phyloP scores from a whole-genome alignment of 2,113 vertebrate genomes.

The Dendropsophus ebraccatus region DNA sequence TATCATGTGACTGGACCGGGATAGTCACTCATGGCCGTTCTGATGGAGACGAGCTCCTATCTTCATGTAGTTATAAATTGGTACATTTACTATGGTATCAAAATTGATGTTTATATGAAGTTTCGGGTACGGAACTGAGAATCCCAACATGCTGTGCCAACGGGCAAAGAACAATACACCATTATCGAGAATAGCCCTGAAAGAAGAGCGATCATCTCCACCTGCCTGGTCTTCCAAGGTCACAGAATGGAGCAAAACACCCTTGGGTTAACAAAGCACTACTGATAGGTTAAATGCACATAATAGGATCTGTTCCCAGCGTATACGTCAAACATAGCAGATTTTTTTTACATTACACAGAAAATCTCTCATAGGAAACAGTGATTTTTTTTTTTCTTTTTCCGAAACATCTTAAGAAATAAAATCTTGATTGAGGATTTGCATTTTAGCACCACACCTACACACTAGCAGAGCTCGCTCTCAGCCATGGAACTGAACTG shows the following conservation, averaged over 20 bases:
- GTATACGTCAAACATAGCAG: background rate
- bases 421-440: constrained; percentile 23
- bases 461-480: background rate
- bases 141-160: too few species aligned
- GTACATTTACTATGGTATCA: background rate
- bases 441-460: constrained; percentile 39
- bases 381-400: background rate
- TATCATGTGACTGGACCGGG: constrained; percentile 10
- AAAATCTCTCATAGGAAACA: background rate
- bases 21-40: background rate
- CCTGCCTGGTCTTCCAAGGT: too few species aligned
- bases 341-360: background rate
- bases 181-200: too few species aligned
- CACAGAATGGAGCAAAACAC: too few species aligned
- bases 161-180: too few species aligned
- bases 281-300: too few species aligned
- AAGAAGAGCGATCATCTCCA: too few species aligned
- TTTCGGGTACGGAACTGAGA: too few species aligned
- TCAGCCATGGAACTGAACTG: constrained; percentile 15
- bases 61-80: background rate
- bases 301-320: too few species aligned
- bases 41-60: background rate
- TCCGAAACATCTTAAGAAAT: background rate
- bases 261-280: too few species aligned
- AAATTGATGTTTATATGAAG: too few species aligned